Base-by-base conservation (phyloP, 2,113 vertebrate genomes). In the Setophaga coronata region DNA sequence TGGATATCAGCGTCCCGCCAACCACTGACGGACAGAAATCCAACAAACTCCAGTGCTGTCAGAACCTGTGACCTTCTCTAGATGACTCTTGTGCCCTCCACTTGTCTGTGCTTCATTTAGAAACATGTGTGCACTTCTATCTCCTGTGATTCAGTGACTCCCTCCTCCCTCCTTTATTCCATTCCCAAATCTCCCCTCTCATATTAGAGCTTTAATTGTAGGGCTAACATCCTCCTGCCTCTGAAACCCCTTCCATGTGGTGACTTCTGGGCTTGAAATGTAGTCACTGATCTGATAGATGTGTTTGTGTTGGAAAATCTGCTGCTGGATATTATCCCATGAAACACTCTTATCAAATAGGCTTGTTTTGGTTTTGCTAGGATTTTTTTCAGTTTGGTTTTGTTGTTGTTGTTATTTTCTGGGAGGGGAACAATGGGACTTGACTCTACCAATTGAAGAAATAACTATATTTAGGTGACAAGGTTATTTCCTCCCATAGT, bases 1-100 rank as follows among this genome's bases (percentile, higher is more conserved):
- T 99, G 21, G 99, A 99, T 97, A 99, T 99, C 97, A 99, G 99
- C 3, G 99, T 99, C 69, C 99, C 99, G 10, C 99, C 99, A 43
- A 99, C 99, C 94, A 98, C 98, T 18, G 99, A 99, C 0, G 99
- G 99, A 96, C 99, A 99, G 97, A 99, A 98, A 97, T 98, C 99
- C 95, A 99, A 96, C 98, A 99, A 99, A 98, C 98, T 99, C 64
- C 99, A 99, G 87, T 99, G 99, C 98, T 99, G 99, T 97, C 99
- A 99, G 97, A 99, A 98, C 97, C 98, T 99, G 99, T 99, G 99
- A 99, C 97, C 80, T 78, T 92, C 92, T 8, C 50, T 36, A 93
- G 50, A 90, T 89, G 79, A 83, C 93, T 89, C 61, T 56, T 57
- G 92, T 66, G 78, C 89, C 94, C 93, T 97, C 93, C 93, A 97